Conservation (phyloP, 2,797 vertebrate species). For the Synanceia verrucosa region DNA sequence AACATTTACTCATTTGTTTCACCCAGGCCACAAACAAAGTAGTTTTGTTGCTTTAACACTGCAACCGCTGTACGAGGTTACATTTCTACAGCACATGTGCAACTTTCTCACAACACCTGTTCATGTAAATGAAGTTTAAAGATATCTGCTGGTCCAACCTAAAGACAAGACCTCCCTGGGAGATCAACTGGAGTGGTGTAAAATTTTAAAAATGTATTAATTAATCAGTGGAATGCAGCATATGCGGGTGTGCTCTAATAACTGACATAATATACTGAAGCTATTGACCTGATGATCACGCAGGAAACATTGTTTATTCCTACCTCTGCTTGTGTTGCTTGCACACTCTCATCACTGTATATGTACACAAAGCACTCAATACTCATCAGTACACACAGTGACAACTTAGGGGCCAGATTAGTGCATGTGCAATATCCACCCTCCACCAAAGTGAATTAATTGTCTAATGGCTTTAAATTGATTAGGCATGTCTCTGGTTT, state of each 20-base stretch:
- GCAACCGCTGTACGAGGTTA: neutral
- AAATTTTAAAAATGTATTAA: no score
- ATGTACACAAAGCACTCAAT: conserved; percentile 68
- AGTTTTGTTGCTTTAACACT: neutral
- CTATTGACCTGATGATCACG: conserved; percentile 38
- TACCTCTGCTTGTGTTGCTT: conserved; percentile 29
- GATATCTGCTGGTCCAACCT: neutral
- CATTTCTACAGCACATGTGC: neutral
- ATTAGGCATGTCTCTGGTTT: conserved; percentile 78
- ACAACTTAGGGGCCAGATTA: conserved; percentile 72
- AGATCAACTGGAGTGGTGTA: neutral
- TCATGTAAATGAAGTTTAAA: neutral
- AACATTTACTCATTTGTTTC: rapidly evolving
- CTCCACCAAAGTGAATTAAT: conserved; percentile 79
- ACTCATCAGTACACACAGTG: conserved; percentile 72
- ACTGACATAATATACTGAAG: conserved; percentile 15
- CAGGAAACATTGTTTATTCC: conserved; percentile 44
- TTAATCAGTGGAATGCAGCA: neutral
- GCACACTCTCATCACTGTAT: conserved; percentile 49
- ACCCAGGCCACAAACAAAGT: neutral
- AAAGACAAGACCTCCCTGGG: neutral
- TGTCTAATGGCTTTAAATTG: conserved; percentile 82
- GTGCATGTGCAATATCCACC: conserved; percentile 70
- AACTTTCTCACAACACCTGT: neutral
- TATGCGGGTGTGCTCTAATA: conserved; percentile 5